phyloP scores from a whole-genome alignment of 1,140 invertebrate species.

The Venturia canescens region DNA sequence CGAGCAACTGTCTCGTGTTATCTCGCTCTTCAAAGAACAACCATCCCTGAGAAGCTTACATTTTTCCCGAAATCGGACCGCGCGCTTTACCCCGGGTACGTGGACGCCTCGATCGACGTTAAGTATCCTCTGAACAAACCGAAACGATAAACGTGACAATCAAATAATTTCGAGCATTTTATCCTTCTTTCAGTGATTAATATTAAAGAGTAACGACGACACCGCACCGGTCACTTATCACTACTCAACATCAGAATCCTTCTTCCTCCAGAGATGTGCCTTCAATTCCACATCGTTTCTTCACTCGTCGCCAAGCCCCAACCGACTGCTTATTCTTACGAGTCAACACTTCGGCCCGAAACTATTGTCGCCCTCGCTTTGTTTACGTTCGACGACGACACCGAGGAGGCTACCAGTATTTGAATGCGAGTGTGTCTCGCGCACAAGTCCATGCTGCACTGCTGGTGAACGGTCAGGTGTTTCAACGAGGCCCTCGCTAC shows the following conservation, averaged over 20 bases:
- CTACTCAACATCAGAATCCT: too few relatives aligned
- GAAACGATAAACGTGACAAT: background rate
- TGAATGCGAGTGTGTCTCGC: constrained; percentile 65
- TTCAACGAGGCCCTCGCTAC: constrained; percentile 60
- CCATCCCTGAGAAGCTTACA: background rate
- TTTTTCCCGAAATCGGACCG: background rate
- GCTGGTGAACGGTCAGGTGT: constrained; percentile 65
- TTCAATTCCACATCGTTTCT: background rate
- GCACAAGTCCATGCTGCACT: constrained; percentile 70
- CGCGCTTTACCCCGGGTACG: background rate
- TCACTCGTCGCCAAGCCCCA: too few relatives aligned
- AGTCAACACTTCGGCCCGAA: background rate
- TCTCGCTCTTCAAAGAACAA: background rate
- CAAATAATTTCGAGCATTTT: background rate
- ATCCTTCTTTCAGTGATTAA: background rate
- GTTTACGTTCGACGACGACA: constrained; percentile 30
- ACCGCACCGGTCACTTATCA: too few relatives aligned
- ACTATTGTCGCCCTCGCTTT: background rate
- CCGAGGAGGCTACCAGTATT: constrained; percentile 62
- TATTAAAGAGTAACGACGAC: too few relatives aligned
- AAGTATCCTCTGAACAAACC: background rate
- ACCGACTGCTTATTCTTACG: too few relatives aligned
- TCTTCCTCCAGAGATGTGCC: background rate
- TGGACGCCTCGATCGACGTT: background rate
- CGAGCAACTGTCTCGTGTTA: background rate